A percentile compares a stretch with the other conserved stretches of the same genome.
These are phyloP conservation scores for Hemibagrus wyckioides DNA, from an alignment of 2,113 vertebrate species.

Conservation along the genomic window DNA sequence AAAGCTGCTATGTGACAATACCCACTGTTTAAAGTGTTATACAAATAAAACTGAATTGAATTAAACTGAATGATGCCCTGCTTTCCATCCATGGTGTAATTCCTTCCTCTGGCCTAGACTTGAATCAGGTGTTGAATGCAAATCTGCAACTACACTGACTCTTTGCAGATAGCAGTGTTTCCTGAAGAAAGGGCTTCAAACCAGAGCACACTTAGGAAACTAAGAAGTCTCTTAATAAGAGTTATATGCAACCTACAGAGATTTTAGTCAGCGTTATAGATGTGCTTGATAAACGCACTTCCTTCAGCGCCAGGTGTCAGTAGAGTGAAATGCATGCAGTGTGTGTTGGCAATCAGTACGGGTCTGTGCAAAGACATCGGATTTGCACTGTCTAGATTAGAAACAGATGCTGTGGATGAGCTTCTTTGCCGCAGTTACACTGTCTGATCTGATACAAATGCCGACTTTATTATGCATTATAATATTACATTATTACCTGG, in stretches of 20 bases:
- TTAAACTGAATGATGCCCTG: neutral
- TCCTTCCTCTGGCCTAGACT: neutral
- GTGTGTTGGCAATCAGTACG: neutral
- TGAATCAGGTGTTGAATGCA: neutral
- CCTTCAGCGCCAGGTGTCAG: conserved; percentile 2
- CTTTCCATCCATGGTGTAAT: neutral
- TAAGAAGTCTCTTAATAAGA: neutral
- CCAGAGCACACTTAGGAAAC: neutral
- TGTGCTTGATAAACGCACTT: neutral
- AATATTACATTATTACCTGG: neutral
- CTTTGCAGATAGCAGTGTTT: neutral
- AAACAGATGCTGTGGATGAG: neutral
- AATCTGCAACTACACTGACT: neutral
- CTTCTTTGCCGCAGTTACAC: neutral
- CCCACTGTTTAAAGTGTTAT: too few relatives aligned
- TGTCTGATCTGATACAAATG: neutral
- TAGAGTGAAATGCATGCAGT: neutral
- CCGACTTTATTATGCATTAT: too few relatives aligned
- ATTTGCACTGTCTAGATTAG: neutral
- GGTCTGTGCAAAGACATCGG: neutral
- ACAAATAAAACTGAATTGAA: too few relatives aligned
- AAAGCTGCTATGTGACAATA: too few relatives aligned
- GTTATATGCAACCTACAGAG: neutral
- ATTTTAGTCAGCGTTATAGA: neutral
- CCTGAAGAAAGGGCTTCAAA: neutral